phyloP scores from a whole-genome alignment of 2,797 vertebrate species.

The Periparus ater region DNA sequence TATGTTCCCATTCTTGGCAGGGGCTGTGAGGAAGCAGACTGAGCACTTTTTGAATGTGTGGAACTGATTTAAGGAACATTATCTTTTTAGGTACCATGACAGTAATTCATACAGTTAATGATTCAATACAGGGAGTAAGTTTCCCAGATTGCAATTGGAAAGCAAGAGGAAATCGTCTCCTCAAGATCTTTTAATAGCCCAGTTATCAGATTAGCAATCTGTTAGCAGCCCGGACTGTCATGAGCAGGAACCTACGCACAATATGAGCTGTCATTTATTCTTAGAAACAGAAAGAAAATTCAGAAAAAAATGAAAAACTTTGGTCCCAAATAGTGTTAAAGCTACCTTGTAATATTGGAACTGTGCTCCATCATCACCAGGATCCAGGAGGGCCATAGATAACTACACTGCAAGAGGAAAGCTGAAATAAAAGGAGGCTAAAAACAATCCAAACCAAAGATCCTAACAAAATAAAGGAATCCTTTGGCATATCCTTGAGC shows the following conservation, averaged over 20 bases:
- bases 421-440: background rate
- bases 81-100: background rate
- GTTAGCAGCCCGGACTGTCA: constrained; percentile 68
- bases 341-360: background rate
- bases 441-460: background rate
- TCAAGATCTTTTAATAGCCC: constrained; percentile 66
- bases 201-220: constrained; percentile 73
- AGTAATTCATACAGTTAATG: constrained; percentile 14
- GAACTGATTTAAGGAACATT: background rate
- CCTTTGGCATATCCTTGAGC: background rate
- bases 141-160: constrained; percentile 31
- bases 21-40: background rate
- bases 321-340: background rate
- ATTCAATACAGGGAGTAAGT: constrained; percentile 9
- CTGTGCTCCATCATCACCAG: background rate
- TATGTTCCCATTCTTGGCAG: background rate
- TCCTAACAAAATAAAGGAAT: background rate
- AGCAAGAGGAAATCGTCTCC: constrained; percentile 57
- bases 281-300: constrained; percentile 54
- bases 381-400: background rate
- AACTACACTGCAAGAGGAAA: background rate
- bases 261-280: constrained; percentile 72
- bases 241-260: constrained; percentile 69
- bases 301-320: background rate
- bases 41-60: background rate